These are phyloP conservation scores for Clepsis dumicolana DNA, from an alignment of 2,888 invertebrate genomes.

Conservation along the genomic window DNA sequence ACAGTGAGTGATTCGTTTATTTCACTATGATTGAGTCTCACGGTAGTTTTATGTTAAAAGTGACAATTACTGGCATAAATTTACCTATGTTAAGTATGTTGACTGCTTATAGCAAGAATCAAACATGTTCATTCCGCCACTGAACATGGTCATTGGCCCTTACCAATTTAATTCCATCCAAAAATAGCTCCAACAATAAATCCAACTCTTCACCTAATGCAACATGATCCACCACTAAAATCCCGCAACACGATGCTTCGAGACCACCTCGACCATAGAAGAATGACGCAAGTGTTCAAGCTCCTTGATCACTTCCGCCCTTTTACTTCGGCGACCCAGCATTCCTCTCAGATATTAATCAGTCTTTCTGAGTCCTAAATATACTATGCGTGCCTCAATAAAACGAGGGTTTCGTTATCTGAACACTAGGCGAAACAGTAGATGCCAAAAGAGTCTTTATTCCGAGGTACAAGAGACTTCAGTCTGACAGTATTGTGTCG, in stretches of 20 bases:
- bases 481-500: conserved; percentile 39
- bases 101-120: too few species aligned
- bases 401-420: conserved; percentile 63
- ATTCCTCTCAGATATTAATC: conserved; percentile 61
- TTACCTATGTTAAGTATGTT: too few species aligned
- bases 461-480: not conserved
- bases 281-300: conserved; percentile 2
- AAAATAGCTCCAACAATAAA: conserved; percentile 31
- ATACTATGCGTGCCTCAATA: conserved; percentile 65
- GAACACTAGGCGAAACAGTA: conserved; percentile 17
- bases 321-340: not conserved
- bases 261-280: not conserved
- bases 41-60: too few species aligned
- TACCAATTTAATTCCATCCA: not conserved
- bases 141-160: not conserved
- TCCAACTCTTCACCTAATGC: conserved; percentile 29
- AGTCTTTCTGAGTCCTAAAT: conserved; percentile 57
- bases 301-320: conserved; percentile 7
- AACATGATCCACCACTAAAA: conserved; percentile 34
- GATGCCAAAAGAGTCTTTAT: conserved; percentile 1
- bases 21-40: too few species aligned
- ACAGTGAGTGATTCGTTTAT: too few species aligned
- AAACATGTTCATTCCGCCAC: too few species aligned
- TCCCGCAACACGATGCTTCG: conserved; percentile 25
- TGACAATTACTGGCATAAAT: too few species aligned